Evolutionary conservation across 1,140 invertebrate species (phyloP).

Genomic region (Bacillus rossius): DNA sequence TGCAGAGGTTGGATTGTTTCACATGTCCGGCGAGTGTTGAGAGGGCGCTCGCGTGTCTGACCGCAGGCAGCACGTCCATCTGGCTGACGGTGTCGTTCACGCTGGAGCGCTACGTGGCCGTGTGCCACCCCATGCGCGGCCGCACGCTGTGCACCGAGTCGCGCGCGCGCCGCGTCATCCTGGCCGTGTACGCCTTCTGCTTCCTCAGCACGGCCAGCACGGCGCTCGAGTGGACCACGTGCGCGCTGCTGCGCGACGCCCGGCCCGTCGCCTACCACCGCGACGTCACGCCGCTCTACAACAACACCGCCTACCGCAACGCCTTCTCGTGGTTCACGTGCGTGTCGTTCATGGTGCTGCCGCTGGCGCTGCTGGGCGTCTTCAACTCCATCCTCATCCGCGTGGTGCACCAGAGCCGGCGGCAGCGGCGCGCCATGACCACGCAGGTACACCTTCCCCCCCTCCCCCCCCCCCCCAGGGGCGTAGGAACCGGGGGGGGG

Average conservation of each 20-base stretch:
- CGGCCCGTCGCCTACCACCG: background rate
- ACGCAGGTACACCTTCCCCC: too few species aligned
- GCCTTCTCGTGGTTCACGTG: constrained; percentile 64
- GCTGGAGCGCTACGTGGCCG: constrained; percentile 69
- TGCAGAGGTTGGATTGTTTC: too few species aligned
- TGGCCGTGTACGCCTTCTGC: constrained; percentile 56
- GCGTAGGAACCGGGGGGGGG: too few species aligned
- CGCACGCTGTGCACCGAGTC: constrained; percentile 62
- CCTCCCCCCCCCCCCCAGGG: too few species aligned
- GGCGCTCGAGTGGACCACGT: constrained; percentile 53
- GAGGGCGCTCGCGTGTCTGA: too few species aligned
- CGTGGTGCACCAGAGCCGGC: constrained; percentile 54
- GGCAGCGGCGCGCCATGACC: constrained; percentile 51
- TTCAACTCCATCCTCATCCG: constrained; percentile 68
- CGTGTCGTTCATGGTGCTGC: constrained; percentile 58
- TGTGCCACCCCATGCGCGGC: constrained; percentile 68
- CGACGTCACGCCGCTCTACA: constrained; percentile 36
- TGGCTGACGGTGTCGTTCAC: constrained; percentile 77
- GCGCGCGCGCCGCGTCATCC: constrained; percentile 53
- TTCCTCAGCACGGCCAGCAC: constrained; percentile 56
- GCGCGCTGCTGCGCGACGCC: constrained; percentile 16
- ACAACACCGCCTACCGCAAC: constrained; percentile 50
- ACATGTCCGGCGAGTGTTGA: background rate
- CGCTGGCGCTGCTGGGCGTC: constrained; percentile 57
- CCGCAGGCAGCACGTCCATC: constrained; percentile 62